Base-by-base conservation (phyloP, 2,797 vertebrate genomes). In the Notamacropus eugenii region DNA sequence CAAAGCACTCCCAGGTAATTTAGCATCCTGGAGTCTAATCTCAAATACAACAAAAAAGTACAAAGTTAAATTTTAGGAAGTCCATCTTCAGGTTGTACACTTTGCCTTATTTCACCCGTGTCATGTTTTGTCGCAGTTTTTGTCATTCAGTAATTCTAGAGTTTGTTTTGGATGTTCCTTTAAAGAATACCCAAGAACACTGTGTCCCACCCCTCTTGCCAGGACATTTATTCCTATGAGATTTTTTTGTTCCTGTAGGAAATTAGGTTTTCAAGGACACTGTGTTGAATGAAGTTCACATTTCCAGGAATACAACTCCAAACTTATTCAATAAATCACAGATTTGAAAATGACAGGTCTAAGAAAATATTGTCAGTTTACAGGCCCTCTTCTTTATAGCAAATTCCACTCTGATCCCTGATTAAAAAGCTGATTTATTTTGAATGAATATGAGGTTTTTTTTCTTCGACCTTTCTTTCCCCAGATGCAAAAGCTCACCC, bases 401-500 rank as follows among this genome's bases (percentile, higher is more conserved):
- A 95, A 92, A 96, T 58, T 56, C 24, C 54, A 91, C 57, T 1
- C 54, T 96, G 46, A 93, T 97, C n/a, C 55, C 57, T 82, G 6
- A 96, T 97, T 95, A 95, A 95, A 97, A 90, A 92, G 2, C 2
- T 92, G 54, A 96, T 97, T 92, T 96, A 96, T 96, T 96, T 94
- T 28, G 82, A 93, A 90, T 91, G 54, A 97, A 96, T 93, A 92
- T 34, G 46, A 82, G 28, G 46, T 54, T 6, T 58, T 50, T 91
- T 93, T 94, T 58, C 50, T 58, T 16, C 54, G n/a, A 19, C 67
- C 34, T 19, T 94, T 94, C 54, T 19, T 93, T 97, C 9, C 52
- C 13, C 57, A 95, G 56, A 92, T 95, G 31, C 93, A 90, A 96
- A 90, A 57, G 58, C 24, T 95, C 90, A 92, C 57, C 46, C 31